Evolutionary conservation across 2,888 invertebrate species (phyloP).

Genomic region (Mycalesis mineus): DNA sequence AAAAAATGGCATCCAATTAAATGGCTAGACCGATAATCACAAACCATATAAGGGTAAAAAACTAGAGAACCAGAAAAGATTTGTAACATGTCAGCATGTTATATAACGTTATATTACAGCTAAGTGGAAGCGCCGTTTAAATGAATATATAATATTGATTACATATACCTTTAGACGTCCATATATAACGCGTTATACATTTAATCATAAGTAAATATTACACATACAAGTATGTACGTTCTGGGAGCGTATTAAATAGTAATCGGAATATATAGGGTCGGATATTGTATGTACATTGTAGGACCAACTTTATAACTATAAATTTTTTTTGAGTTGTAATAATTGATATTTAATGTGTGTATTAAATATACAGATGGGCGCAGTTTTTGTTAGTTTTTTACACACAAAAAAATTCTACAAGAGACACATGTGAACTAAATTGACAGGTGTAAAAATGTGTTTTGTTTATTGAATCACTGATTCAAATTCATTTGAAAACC

Average conservation of each 20-base stretch:
- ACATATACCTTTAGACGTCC: not conserved
- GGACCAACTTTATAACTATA: slow-evolving; percentile 22
- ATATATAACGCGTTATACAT: not conserved
- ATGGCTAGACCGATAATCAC: too few species aligned
- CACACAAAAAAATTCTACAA: not conserved
- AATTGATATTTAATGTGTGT: too few species aligned
- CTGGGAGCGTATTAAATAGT: not conserved
- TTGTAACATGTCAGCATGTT: not conserved
- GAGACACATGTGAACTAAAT: too few species aligned
- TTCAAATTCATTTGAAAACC: too few species aligned
- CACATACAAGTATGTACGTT: not conserved
- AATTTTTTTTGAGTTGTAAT: not conserved
- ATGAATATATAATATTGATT: not conserved
- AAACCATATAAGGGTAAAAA: too few species aligned
- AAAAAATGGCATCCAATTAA: too few species aligned
- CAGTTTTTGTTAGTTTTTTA: not conserved
- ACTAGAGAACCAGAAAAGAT: too few species aligned
- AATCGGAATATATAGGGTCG: slow-evolving; percentile 21
- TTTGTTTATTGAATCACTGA: too few species aligned
- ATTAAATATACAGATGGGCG: not conserved
- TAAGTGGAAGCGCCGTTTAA: not conserved
- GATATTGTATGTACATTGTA: slow-evolving; percentile 5
- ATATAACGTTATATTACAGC: not conserved
- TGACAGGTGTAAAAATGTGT: too few species aligned
- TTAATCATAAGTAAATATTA: not conserved